Evolutionary conservation across 2,113 vertebrate species (phyloP), one percentile per base, ranked within the genome.

Genomic region (Crypturellus undulatus): DNA sequence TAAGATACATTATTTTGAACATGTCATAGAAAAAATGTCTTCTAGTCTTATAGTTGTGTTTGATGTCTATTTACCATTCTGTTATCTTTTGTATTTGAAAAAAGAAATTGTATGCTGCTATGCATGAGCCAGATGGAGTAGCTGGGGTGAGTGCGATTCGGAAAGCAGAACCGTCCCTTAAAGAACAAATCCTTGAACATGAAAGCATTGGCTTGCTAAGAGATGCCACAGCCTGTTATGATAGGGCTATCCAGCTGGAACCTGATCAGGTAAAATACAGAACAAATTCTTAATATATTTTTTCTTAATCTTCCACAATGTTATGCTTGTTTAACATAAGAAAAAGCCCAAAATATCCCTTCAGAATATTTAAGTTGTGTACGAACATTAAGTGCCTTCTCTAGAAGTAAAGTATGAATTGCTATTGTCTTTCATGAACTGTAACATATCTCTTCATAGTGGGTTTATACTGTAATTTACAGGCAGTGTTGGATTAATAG

Each of bases 81-180:
- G 4, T 64, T 76, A 34, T 81, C 89, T 95, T 88, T 75, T 52
- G 75, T 82, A 47, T 73, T 68, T 94, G 67, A 68, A 88, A 63
- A 43, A 82, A 98, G 98, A 98, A 98, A 79, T 79, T 99, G 85
- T 99, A 99, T 49, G 99, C 99, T 60, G 99, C 99, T 32, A 99
- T 99, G 99, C 99, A 99, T 6, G 99, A 99, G 93, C 99, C 99
- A 4, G 99, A 99, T 87, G 99, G 99, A 22, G 99, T 99, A 67
- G 98, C 98, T 34, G 99, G 99, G 8, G 99, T 99, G 32, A 99
- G 99, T 2, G 98, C 99, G 65, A 98, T 99, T 96, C 98, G 99
- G 86, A 99, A 98, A 94, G 99, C 99, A 83, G 99, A 99, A 81
- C 99, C 99, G 1, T 99, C 99, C 19, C 98, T 99, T 24, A 98